Base-by-base conservation (phyloP, 1,140 invertebrate species). In the Atta texana region DNA sequence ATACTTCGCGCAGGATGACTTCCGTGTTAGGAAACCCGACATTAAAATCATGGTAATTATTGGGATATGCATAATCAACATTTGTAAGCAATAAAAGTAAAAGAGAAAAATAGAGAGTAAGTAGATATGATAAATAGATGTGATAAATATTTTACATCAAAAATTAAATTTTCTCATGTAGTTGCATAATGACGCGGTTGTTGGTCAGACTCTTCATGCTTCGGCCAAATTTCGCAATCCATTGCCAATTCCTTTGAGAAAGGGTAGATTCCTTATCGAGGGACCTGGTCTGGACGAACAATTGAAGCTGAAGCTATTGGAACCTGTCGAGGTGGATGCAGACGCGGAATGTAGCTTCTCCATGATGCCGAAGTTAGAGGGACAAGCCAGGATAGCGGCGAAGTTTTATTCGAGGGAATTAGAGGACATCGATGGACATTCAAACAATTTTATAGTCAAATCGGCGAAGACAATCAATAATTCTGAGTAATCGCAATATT, bases 1-100 rank as follows among this genome's bases (percentile, higher is more conserved):
- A 92, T 99, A 98, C 92, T 98, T 98, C 91, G 98, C 97, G 0
- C 97, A 98, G 95, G 98, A 98, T 91, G 98, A 98, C 94, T 98
- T 98, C 92, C 96, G 98, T 87, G 97, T 99, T 3, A 95, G 98
- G 28, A 98, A 98, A 92, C 98, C 98, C 0, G 98, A 98, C 92
- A 98, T 99, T 57, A 97, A 97, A 93, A 97, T 99, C 80, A 96
- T 96, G 90, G 97, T 97, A 93, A 86, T 78, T 66, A 55, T 16
- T 0, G 5, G 1, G 51, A 24, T 28, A 57, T 14, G 31, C 0
- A 12, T 53, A 21, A 74, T 10, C 8, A 34, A 72, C 2, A n/a
- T 51, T 71, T 57, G 53, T 77, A 53, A 16, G 24, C 74, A 16
- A n/a, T 24, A 39, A 74, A 61, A 49, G 21, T 14, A 59, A 61